A percentile compares a stretch with the other conserved stretches of the same genome.
These are phyloP conservation scores for Psococerastis gibbosa DNA, from an alignment of 2,888 invertebrate genomes.

Conservation along the genomic window DNA sequence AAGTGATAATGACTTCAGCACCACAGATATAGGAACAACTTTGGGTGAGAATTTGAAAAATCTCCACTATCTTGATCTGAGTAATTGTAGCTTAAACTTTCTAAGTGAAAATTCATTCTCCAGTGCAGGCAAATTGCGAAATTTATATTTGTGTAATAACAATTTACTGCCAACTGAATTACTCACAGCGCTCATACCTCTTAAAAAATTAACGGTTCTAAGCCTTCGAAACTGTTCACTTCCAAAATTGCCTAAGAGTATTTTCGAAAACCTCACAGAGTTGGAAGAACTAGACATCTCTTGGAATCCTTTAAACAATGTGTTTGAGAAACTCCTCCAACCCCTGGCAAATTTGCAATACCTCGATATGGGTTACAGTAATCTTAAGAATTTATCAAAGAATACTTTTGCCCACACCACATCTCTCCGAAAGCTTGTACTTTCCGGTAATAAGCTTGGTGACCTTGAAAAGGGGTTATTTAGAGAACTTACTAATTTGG, in stretches of 20 bases:
- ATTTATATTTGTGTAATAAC: slow-evolving; percentile 45
- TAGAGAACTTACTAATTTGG: slow-evolving; percentile 42
- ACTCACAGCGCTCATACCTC: slow-evolving; percentile 41
- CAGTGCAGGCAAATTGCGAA: slow-evolving; percentile 44
- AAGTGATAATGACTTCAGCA: slow-evolving; percentile 42
- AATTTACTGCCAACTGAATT: slow-evolving; percentile 46
- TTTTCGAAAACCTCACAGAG: slow-evolving; percentile 43
- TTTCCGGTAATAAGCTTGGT: slow-evolving; percentile 47
- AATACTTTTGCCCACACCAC: slow-evolving; percentile 49
- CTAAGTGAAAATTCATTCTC: slow-evolving; percentile 47
- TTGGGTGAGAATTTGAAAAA: slow-evolving; percentile 42
- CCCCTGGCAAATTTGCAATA: slow-evolving; percentile 45
- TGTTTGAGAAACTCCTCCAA: slow-evolving; percentile 41
- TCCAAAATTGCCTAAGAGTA: slow-evolving; percentile 37
- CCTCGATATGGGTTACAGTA: slow-evolving; percentile 53
- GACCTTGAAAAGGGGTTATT: slow-evolving; percentile 46
- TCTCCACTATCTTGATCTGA: slow-evolving; percentile 43
- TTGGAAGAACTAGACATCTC: slow-evolving; percentile 49
- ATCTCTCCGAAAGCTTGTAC: slow-evolving; percentile 39
- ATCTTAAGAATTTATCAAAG: slow-evolving; percentile 41
- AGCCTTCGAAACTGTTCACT: slow-evolving; percentile 47
- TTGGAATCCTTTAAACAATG: slow-evolving; percentile 46
- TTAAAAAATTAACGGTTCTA: slow-evolving; percentile 42
- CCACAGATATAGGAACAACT: slow-evolving; percentile 42
- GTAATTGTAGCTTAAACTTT: slow-evolving; percentile 46